A percentile compares a stretch with the other conserved stretches of the same genome.
phyloP scores from a whole-genome alignment of 1,140 invertebrate species.

The Bombyx mori region ASM3026992v2 NC_085130.1:11409001-11409500 shows the following conservation, averaged over 20 bases:
- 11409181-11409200: slow-evolving; percentile 49
- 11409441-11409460: too few relatives aligned
- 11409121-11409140: slow-evolving; percentile 58
- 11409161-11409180: slow-evolving; percentile 45
- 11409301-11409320: too few relatives aligned
- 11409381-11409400: too few relatives aligned
- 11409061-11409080: slow-evolving; percentile 47
- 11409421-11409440: too few relatives aligned
- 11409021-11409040: slow-evolving; percentile 48
- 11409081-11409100: slow-evolving; percentile 46
- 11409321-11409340: too few relatives aligned
- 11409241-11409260: background rate
- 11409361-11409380: too few relatives aligned
- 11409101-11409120: slow-evolving; percentile 59
- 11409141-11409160: slow-evolving; percentile 55
- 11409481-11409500: too few relatives aligned
- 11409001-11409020: slow-evolving; percentile 54
- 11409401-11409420: too few relatives aligned
- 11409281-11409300: too few relatives aligned
- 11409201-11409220: slow-evolving; percentile 52
- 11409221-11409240: slow-evolving; percentile 36
- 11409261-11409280: slow-evolving; percentile 58
- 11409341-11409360: too few relatives aligned
- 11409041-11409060: slow-evolving; percentile 42
- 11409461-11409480: too few relatives aligned